A percentile compares a stretch with the other conserved stretches of the same genome.
These are phyloP conservation scores for Xylophagus ater DNA, from an alignment of 2,888 invertebrate species.

Conservation along the genomic window DNA sequence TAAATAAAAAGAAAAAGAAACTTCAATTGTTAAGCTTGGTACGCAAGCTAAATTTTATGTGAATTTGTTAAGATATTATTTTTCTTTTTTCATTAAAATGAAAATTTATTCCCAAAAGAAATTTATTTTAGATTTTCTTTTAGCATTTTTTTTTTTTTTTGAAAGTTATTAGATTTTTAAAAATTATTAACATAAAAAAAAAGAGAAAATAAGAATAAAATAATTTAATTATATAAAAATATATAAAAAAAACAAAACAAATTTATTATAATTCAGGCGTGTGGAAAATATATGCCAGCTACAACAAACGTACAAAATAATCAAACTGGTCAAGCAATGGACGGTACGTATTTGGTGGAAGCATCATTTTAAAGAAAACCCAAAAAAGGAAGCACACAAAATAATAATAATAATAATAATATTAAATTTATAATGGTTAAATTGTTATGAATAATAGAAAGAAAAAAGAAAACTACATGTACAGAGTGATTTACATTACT, in stretches of 20 bases:
- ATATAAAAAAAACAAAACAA: neutral
- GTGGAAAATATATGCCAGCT: slow-evolving; percentile 79
- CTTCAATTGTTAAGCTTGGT: no score
- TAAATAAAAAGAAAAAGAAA: no score
- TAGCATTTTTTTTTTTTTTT: neutral
- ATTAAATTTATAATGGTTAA: no score
- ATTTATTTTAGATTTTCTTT: no score
- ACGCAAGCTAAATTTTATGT: no score
- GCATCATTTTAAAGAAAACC: slow-evolving; percentile 56
- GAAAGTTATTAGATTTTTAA: neutral
- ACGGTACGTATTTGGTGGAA: slow-evolving; percentile 74
- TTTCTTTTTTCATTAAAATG: no score
- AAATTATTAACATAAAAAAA: neutral
- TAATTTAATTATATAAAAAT: neutral
- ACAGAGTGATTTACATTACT: no score
- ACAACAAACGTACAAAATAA: slow-evolving; percentile 69
- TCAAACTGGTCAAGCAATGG: slow-evolving; percentile 72
- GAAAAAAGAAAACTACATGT: no score
- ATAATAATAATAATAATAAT: no score
- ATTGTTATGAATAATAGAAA: no score
- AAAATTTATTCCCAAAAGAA: no score
- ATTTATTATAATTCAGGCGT: slow-evolving; percentile 46
- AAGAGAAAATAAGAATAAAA: neutral
- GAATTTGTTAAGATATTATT: no score
- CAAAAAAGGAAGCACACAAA: slow-evolving; percentile 5